Evolutionary conservation across 2,888 invertebrate species (phyloP).

Genomic region (Carabus problematicus): DNA sequence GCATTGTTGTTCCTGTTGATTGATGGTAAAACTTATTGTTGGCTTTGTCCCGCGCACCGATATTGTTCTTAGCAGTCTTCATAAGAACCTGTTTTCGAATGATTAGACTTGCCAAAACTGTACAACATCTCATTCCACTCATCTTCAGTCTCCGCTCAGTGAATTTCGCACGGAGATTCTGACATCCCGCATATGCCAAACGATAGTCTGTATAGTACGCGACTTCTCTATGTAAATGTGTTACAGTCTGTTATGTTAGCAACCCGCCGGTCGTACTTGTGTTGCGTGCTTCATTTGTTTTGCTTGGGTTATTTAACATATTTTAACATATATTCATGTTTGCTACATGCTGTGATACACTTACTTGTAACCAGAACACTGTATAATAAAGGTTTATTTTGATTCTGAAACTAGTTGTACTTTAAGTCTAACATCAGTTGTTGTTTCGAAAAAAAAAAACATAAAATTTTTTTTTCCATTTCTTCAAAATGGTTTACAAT

Average conservation of each 20-base stretch:
- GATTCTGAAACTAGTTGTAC: neutral
- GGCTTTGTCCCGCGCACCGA: neutral
- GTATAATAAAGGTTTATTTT: neutral
- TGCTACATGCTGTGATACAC: too few relatives aligned
- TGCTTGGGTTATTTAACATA: constrained; percentile 29
- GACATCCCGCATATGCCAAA: neutral
- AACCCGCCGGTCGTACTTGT: constrained; percentile 23
- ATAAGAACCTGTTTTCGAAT: constrained; percentile 32
- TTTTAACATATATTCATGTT: constrained; percentile 19
- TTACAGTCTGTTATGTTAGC: constrained; percentile 17
- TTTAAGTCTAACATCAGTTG: neutral
- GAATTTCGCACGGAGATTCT: neutral
- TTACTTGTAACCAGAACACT: neutral
- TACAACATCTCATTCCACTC: neutral
- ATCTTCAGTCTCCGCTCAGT: neutral
- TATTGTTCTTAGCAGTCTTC: constrained; percentile 24
- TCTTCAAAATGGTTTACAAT: too few relatives aligned
- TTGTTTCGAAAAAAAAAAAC: too few relatives aligned
- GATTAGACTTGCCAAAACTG: constrained; percentile 34
- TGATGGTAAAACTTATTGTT: constrained; percentile 38
- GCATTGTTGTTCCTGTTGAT: constrained; percentile 36
- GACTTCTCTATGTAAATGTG: constrained; percentile 24
- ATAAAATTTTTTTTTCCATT: too few relatives aligned
- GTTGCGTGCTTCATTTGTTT: constrained; percentile 32
- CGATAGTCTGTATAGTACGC: neutral